Evolutionary conservation across 2,113 vertebrate genomes (phyloP).

Genomic region (Myxocyprinus asiaticus): DNA sequence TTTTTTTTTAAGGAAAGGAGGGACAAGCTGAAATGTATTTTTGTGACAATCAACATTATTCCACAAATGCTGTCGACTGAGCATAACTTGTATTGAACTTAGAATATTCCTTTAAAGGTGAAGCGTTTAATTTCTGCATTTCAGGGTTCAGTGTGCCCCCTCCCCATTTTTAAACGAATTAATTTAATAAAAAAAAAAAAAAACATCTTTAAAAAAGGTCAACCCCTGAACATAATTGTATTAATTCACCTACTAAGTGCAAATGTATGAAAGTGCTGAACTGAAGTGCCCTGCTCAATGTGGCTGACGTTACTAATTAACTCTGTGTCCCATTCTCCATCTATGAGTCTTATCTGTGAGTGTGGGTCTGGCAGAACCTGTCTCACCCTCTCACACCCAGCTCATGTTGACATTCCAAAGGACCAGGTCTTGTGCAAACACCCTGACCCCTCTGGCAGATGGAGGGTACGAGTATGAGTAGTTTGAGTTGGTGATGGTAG

Average conservation of each 20-base stretch:
- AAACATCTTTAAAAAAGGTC: neutral
- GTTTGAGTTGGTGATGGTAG: neutral
- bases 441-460: slow-evolving; percentile 66
- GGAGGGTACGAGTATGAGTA: slow-evolving; percentile 46
- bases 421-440: slow-evolving; percentile 75
- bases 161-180: too few species aligned
- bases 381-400: slow-evolving; percentile 44
- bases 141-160: too few species aligned
- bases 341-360: slow-evolving; percentile 25
- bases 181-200: too few species aligned
- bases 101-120: too few species aligned
- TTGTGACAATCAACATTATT: too few species aligned
- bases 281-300: neutral
- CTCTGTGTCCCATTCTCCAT: slow-evolving; percentile 34
- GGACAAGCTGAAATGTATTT: too few species aligned
- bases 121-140: too few species aligned
- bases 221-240: neutral
- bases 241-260: neutral
- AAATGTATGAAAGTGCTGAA: neutral
- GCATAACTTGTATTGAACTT: too few species aligned
- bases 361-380: neutral
- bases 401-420: slow-evolving; percentile 78
- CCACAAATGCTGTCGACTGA: too few species aligned
- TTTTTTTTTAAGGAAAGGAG: too few species aligned
- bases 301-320: slow-evolving; percentile 37